Conservation (phyloP, 2,113 vertebrate genomes). For the Loxodonta africana region DNA sequence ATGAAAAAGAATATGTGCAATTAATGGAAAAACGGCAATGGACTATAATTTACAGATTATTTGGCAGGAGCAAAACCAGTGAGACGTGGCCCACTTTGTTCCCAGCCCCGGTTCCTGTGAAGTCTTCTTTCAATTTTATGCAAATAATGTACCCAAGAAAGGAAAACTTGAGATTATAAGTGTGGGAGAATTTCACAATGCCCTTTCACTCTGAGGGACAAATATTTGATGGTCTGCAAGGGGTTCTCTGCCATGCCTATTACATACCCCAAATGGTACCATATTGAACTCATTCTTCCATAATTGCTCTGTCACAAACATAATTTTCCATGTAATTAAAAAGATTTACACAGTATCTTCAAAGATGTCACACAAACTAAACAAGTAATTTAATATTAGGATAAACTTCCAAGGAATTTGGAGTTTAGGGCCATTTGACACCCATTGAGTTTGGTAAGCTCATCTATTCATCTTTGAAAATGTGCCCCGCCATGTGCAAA, state of each 20-base stretch:
- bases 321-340: conserved; percentile 55
- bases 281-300: not conserved
- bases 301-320: conserved; percentile 13
- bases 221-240: conserved; percentile 41
- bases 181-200: not conserved
- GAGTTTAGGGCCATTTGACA: not conserved
- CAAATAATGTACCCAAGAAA: conserved; percentile 59
- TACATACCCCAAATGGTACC: not conserved
- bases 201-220: conserved; percentile 53
- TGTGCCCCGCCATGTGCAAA: not conserved
- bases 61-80: conserved; percentile 78
- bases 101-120: conserved; percentile 66
- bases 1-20: conserved; percentile 85
- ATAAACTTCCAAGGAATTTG: not conserved
- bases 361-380: conserved; percentile 49
- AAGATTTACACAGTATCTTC: conserved; percentile 44
- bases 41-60: conserved; percentile 86
- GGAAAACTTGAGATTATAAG: not conserved
- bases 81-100: conserved; percentile 80
- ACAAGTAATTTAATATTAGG: not conserved
- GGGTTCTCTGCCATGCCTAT: not conserved
- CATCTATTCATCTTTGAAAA: not conserved
- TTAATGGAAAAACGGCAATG: conserved; percentile 83
- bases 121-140: conserved; percentile 70
- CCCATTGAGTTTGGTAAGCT: not conserved